Conservation (phyloP, 2,888 invertebrate species). For the Phaedon cochleariae region DNA sequence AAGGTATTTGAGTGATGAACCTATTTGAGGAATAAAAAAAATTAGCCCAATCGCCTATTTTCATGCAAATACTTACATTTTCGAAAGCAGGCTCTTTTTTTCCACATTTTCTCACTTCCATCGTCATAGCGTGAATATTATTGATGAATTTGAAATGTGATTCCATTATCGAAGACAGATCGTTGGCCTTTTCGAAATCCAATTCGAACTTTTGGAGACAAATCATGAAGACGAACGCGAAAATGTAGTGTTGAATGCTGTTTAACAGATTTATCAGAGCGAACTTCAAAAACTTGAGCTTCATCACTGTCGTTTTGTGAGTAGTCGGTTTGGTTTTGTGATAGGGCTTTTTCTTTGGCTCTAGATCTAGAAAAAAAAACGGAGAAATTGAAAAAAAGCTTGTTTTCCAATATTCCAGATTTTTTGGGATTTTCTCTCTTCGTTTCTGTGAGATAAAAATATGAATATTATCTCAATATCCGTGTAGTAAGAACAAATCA, state of each 20-base stretch:
- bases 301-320: slow-evolving; percentile 36
- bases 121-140: slow-evolving; percentile 45
- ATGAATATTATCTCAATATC: no score
- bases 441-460: no score
- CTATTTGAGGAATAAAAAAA: no score
- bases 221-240: slow-evolving; percentile 54
- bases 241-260: slow-evolving; percentile 57
- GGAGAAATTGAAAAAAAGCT: no score
- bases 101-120: slow-evolving; percentile 44
- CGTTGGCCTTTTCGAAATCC: slow-evolving; percentile 55
- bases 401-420: no score
- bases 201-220: slow-evolving; percentile 51
- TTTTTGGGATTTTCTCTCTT: no score
- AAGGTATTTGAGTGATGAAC: no score
- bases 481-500: no score
- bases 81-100: slow-evolving; percentile 45
- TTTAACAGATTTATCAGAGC: slow-evolving; percentile 53
- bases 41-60: no score
- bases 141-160: slow-evolving; percentile 55
- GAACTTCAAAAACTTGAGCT: slow-evolving; percentile 53
- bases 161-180: slow-evolving; percentile 53
- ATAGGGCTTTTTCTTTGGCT: slow-evolving; percentile 36
- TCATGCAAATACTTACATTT: slow-evolving; percentile 53
- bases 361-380: slow-evolving; percentile 48
- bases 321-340: slow-evolving; percentile 24